These are phyloP conservation scores for Xylota segnis DNA, from an alignment of 2,888 invertebrate species.

Conservation along the genomic window DNA sequence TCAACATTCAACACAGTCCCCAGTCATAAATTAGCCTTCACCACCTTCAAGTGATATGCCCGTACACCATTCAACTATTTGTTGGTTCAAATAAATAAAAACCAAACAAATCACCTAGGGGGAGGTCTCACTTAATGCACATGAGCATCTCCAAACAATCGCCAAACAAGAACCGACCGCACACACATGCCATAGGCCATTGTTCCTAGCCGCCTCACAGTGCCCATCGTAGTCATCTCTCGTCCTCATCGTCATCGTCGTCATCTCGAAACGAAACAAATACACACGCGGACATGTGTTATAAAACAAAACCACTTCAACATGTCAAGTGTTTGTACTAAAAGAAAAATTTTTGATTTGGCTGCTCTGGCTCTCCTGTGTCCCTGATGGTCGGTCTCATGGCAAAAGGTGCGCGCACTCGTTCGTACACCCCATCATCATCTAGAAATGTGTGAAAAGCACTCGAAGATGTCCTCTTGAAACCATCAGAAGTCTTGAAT, in stretches of 20 bases:
- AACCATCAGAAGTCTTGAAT: slow-evolving; percentile 41
- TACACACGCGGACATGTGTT: slow-evolving; percentile 66
- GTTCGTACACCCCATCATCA: slow-evolving; percentile 62
- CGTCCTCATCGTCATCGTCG: slow-evolving; percentile 26
- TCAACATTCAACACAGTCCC: slow-evolving; percentile 12
- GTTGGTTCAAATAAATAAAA: slow-evolving; percentile 19
- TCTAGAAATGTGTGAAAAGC: slow-evolving; percentile 76
- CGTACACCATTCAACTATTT: slow-evolving; percentile 14
- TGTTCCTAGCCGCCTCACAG: slow-evolving; percentile 63
- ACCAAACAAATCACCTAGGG: slow-evolving; percentile 54
- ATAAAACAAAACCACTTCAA: slow-evolving; percentile 71
- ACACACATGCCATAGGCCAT: slow-evolving; percentile 66
- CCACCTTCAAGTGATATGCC: slow-evolving; percentile 7
- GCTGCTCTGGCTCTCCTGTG: slow-evolving; percentile 25
- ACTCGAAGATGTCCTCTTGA: slow-evolving; percentile 75
- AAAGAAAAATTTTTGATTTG: slow-evolving; percentile 22
- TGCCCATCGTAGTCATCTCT: slow-evolving; percentile 23
- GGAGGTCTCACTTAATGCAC: slow-evolving; percentile 63
- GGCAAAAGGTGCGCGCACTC: slow-evolving; percentile 70
- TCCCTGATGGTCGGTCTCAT: slow-evolving; percentile 43
- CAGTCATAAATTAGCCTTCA: slow-evolving; percentile 18
- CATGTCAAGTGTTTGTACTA: slow-evolving; percentile 67
- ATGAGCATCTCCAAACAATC: slow-evolving; percentile 46
- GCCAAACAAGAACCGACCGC: slow-evolving; percentile 62
- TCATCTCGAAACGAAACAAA: slow-evolving; percentile 66